Evolutionary conservation across 2,888 invertebrate species (phyloP), one percentile per base, ranked within the genome.

Genomic region (Dynastes maya): DNA sequence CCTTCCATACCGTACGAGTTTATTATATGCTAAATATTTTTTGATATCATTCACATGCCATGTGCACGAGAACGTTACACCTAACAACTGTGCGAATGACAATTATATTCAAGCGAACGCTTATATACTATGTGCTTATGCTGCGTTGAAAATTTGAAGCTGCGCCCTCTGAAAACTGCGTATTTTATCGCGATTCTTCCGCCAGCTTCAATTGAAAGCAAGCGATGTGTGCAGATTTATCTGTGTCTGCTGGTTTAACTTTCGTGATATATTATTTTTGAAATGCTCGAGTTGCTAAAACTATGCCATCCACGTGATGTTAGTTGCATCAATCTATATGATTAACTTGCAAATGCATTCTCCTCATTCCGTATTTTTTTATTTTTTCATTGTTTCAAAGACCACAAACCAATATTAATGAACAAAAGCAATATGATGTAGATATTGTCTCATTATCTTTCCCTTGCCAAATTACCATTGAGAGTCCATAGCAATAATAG

Each of bases 1-100:
- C 9, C 6, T 22, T n/a, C 16, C 22, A 5, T 37, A 37, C 32
- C 32, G 5, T 37, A 3, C 9, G 22, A 72, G 22, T 72, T 72
- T 72, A 72, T 40, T 40, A 40, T 45, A 40, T 40, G 58, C 40
- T 72, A 72, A 72, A 72, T 58, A 58, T 72, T 58, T 72, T 72
- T 72, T 72, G 51, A 72, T 72, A 72, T 72, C 72, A 11, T 16
- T 55, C 55, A 40, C 37, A 72, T 72, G 37, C 40, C 55, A 37
- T 29, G 6, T 53, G 37, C 37, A 40, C 40, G 40, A 11, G 71
- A 4, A 8, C 22, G 58, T 37, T 37, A 32, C 13, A 32, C 29
- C 27, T 63, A 32, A 29, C 45, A 72, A 58, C 58, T 22, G 58
- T 40, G 37, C 5, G 72, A 40, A 58, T 72, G 72, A 58, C 45